Percentiles rank a stretch among this genome's conserved stretches.
These are phyloP conservation scores for Pinna nobilis DNA, from an alignment of 1,140 invertebrate species.

Conservation along the genomic window DNA sequence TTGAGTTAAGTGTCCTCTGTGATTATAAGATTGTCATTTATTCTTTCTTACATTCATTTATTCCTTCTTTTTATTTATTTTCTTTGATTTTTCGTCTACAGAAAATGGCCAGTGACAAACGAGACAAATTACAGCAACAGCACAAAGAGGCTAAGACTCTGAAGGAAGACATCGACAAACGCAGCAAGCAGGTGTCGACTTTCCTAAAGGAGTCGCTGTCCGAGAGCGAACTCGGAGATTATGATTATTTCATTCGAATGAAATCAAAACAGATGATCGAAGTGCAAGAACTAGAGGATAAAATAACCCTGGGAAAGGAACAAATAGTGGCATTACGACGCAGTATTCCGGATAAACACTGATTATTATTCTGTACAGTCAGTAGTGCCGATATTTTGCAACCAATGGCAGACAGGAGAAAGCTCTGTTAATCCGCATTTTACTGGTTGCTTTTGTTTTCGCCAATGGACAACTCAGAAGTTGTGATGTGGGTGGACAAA, in stretches of 20 bases:
- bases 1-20: not conserved
- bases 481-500: not conserved
- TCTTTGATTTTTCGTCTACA: no score
- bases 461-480: not conserved
- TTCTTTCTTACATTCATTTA: not conserved
- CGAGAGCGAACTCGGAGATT: conserved; percentile 86
- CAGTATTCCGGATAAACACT: conserved; percentile 63
- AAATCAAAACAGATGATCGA: conserved; percentile 93
- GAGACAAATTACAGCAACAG: conserved; percentile 86
- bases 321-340: conserved; percentile 79
- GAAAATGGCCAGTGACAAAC: conserved; percentile 85
- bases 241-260: conserved; percentile 92
- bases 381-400: conserved; percentile 5
- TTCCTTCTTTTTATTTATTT: conserved; percentile 7
- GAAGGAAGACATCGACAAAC: conserved; percentile 88
- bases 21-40: not conserved
- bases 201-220: conserved; percentile 86
- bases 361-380: not conserved
- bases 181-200: conserved; percentile 84
- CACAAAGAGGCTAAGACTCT: conserved; percentile 89
- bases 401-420: not conserved
- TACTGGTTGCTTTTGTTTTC: conserved; percentile 1
- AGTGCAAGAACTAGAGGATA: conserved; percentile 88
- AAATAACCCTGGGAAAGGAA: conserved; percentile 90
- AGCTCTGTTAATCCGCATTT: not conserved